These are phyloP conservation scores for Rhabditoides inermis DNA, from an alignment of 2,888 invertebrate species.

Conservation along the genomic window DNA sequence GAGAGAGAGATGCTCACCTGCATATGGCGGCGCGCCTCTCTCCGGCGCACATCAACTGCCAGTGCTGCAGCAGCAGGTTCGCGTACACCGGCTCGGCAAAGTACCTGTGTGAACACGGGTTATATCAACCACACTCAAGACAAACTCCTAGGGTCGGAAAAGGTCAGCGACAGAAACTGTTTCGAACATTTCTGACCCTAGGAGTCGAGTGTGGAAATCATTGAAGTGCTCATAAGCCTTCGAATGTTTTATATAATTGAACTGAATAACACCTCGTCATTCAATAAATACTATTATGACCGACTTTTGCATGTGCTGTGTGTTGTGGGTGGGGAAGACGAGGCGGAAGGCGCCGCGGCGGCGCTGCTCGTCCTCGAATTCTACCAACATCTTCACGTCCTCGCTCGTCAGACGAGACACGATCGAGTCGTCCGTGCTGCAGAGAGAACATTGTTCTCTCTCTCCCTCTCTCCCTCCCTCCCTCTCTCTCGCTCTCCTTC, in stretches of 20 bases:
- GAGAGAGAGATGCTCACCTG: conserved; percentile 1
- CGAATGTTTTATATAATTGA: neutral
- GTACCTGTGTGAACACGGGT: conserved; percentile 53
- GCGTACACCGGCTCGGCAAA: conserved; percentile 50
- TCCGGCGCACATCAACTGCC: conserved; percentile 24
- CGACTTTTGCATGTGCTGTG: conserved; percentile 10
- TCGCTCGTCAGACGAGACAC: conserved; percentile 31
- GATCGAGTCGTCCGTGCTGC: too few relatives aligned
- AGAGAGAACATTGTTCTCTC: too few relatives aligned
- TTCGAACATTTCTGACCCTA: neutral
- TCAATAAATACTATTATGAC: neutral
- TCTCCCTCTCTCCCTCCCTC: conserved; percentile 4
- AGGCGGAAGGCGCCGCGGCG: conserved; percentile 56
- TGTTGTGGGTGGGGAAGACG: conserved; percentile 54
- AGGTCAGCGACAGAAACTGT: too few relatives aligned
- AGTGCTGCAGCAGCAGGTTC: conserved; percentile 41
- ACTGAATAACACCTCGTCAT: neutral
- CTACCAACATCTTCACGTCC: conserved; percentile 31
- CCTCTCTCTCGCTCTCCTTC: conserved; percentile 13
- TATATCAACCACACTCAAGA: too few relatives aligned
- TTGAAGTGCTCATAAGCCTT: neutral
- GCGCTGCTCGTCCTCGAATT: conserved; percentile 54
- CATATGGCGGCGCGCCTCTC: neutral
- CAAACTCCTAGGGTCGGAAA: too few relatives aligned
- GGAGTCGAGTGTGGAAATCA: neutral